These are phyloP conservation scores for Heliconius melpomene DNA, from an alignment of 1,140 invertebrate species.

Conservation along the genomic window DNA sequence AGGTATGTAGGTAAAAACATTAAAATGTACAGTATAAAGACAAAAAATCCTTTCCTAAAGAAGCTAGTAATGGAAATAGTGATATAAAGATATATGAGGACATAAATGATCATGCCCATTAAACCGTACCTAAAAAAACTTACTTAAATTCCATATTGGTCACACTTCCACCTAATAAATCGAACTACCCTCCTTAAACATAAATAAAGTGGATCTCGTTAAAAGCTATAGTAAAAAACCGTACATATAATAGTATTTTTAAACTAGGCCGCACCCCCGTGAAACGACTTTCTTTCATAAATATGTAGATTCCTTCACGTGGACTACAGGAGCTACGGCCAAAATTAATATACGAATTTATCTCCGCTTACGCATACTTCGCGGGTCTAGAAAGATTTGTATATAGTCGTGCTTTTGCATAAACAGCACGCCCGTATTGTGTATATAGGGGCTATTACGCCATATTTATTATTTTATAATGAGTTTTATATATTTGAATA, in stretches of 20 bases:
- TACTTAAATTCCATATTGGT: conserved; percentile 69
- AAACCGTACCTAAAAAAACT: conserved; percentile 29
- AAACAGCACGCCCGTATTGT: conserved; percentile 53
- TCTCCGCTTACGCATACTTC: conserved; percentile 57
- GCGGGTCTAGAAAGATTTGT: conserved; percentile 68
- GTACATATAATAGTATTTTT: conserved; percentile 75
- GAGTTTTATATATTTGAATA: conserved; percentile 2
- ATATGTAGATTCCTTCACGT: conserved; percentile 79
- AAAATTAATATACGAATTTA: conserved; percentile 77
- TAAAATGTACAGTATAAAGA: too few relatives aligned
- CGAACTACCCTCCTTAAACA: conserved; percentile 65
- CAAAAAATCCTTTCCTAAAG: too few relatives aligned
- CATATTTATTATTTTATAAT: conserved; percentile 25
- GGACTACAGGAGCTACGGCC: conserved; percentile 59
- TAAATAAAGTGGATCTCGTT: conserved; percentile 80
- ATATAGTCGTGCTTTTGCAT: conserved; percentile 65
- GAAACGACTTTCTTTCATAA: conserved; percentile 71
- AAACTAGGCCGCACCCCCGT: conserved; percentile 66
- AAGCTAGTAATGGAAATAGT: too few relatives aligned
- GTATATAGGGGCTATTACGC: conserved; percentile 53
- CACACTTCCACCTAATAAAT: conserved; percentile 74
- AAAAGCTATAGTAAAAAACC: conserved; percentile 75
- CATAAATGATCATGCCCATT: background rate
- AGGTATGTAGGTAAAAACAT: too few relatives aligned
- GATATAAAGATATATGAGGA: too few relatives aligned